Conservation (phyloP, 2,888 invertebrate genomes). For the Lithophane leautieri region DNA sequence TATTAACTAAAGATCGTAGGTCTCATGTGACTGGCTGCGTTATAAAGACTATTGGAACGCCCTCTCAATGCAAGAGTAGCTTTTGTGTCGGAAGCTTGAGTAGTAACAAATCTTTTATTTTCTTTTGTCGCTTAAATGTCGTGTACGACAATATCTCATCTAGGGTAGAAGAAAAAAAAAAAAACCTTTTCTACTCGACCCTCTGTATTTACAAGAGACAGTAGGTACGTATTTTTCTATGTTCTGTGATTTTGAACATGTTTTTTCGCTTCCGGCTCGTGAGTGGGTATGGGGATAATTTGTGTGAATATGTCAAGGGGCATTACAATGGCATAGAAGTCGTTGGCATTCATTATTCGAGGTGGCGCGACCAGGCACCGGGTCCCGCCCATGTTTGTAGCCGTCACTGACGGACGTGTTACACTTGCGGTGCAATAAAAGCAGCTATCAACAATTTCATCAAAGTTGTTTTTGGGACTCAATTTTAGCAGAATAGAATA, state of each 20-base stretch:
- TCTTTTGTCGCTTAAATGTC: conserved; percentile 72
- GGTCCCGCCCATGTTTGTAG: conserved; percentile 74
- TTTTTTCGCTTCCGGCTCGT: conserved; percentile 47
- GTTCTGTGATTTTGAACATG: conserved; percentile 43
- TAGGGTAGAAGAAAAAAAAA: conserved; percentile 38
- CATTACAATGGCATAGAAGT: conserved; percentile 74
- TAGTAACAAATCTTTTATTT: conserved; percentile 75
- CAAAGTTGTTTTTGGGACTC: too few species aligned
- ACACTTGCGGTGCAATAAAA: conserved; percentile 60
- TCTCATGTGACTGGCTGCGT: conserved; percentile 61
- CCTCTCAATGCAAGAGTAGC: conserved; percentile 67
- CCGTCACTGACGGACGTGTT: conserved; percentile 70
- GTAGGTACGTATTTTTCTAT: conserved; percentile 37
- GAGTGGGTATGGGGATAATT: conserved; percentile 67
- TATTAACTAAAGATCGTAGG: conserved; percentile 57
- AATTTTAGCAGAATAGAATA: too few species aligned
- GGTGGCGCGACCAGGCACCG: conserved; percentile 62
- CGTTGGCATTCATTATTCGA: conserved; percentile 77
- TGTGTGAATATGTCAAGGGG: conserved; percentile 72
- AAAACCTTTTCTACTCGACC: conserved; percentile 43
- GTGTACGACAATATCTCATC: conserved; percentile 67
- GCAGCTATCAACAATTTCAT: background rate
- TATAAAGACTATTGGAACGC: conserved; percentile 65
- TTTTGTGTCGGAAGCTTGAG: conserved; percentile 71
- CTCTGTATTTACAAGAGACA: conserved; percentile 30